Evolutionary conservation across 2,888 invertebrate genomes (phyloP).

Genomic region (Machimus atricapillus): DNA sequence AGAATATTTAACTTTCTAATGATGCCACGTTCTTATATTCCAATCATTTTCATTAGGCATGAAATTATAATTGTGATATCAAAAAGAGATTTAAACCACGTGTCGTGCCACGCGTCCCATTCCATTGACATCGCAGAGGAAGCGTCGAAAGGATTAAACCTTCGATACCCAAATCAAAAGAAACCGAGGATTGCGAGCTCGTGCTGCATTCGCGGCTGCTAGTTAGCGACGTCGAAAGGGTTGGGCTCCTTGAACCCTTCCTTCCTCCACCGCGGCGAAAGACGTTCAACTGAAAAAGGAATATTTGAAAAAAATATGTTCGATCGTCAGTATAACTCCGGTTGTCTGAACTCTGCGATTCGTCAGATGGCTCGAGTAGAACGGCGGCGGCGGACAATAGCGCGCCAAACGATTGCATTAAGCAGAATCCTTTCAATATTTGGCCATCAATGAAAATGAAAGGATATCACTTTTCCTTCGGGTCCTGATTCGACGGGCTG

Average conservation of each 20-base stretch:
- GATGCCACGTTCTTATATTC: not conserved
- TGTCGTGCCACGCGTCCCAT: conserved; percentile 25
- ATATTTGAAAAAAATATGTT: not conserved
- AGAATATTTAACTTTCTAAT: not conserved
- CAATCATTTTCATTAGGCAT: not conserved
- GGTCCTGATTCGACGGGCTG: conserved; percentile 13
- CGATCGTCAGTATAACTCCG: conserved; percentile 10
- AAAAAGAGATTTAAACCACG: conserved; percentile 33
- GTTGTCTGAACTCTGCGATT: not conserved
- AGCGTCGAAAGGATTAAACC: conserved; percentile 2
- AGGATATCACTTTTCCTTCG: conserved; percentile 41
- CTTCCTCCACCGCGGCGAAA: not conserved
- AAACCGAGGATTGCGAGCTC: not conserved
- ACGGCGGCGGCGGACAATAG: conserved; percentile 1
- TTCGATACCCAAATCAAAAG: not conserved
- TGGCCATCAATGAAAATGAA: conserved; percentile 42
- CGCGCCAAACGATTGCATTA: conserved; percentile 31
- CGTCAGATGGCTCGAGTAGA: conserved; percentile 7
- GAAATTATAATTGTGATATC: conserved; percentile 29
- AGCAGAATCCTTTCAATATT: conserved; percentile 39
- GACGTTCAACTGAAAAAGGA: not conserved
- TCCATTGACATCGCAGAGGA: not conserved
- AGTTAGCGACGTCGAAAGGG: not conserved
- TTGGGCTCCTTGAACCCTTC: not conserved
- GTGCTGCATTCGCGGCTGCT: not conserved